phyloP scores from a whole-genome alignment of 2,888 invertebrate species.

The Cyclophora punctaria region DNA sequence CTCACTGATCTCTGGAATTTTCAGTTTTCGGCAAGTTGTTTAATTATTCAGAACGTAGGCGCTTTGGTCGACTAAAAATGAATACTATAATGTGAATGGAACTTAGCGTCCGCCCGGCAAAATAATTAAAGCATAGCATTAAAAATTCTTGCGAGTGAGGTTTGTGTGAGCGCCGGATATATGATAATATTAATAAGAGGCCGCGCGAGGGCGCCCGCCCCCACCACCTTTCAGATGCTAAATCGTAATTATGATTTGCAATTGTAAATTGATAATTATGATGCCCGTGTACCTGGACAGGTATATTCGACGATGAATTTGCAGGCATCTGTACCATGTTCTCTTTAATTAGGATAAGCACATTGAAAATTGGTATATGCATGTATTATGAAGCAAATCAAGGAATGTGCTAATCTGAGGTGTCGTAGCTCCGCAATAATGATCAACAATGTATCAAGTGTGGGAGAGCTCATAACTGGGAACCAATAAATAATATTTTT shows the following conservation, averaged over 20 bases:
- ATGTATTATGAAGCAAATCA: too few relatives aligned
- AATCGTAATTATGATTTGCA: constrained; percentile 20
- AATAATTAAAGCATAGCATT: constrained; percentile 74
- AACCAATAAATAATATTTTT: too few relatives aligned
- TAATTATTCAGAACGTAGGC: constrained; percentile 21
- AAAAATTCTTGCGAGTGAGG: constrained; percentile 70
- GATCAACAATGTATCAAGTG: too few relatives aligned
- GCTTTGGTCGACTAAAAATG: constrained; percentile 49
- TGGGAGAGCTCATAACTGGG: too few relatives aligned
- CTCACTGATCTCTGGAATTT: constrained; percentile 58
- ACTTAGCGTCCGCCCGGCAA: constrained; percentile 62
- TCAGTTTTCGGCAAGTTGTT: constrained; percentile 64
- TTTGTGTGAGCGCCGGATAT: constrained; percentile 63
- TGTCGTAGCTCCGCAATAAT: too few relatives aligned
- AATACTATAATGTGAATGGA: constrained; percentile 73
- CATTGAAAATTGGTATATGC: too few relatives aligned
- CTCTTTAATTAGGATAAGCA: too few relatives aligned
- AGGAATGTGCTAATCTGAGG: too few relatives aligned
- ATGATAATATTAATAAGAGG: constrained; percentile 71
- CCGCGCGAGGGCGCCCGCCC: constrained; percentile 27
- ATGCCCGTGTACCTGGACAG: neutral
- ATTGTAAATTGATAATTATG: constrained; percentile 16
- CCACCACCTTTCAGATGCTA: constrained; percentile 14
- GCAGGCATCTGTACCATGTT: too few relatives aligned
- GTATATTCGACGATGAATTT: too few relatives aligned